Evolutionary conservation across 64 coral and sea anemone genomes (phyloP).

Genomic region (Montipora sp.): DNA sequence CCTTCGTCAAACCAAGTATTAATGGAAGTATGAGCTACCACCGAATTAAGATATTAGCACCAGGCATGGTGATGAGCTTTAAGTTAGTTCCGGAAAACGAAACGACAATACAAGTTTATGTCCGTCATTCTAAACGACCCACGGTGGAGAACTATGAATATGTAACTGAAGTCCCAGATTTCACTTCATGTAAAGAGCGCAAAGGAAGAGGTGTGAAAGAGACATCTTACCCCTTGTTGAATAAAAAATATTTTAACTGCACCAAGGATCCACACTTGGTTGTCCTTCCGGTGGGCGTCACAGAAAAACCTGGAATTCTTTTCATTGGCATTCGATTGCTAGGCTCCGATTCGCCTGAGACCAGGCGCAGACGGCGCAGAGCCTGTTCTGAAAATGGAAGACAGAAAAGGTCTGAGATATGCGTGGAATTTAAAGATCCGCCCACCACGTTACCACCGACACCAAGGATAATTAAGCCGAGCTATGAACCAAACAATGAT

Average conservation of each 20-base stretch:
- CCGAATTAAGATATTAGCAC: constrained; percentile 35
- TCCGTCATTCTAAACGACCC: constrained; percentile 53
- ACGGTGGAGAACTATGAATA: constrained; percentile 49
- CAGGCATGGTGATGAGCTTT: constrained; percentile 40
- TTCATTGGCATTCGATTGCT: constrained; percentile 66
- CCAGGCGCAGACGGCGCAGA: constrained; percentile 52
- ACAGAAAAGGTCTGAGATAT: constrained; percentile 70
- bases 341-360: not conserved
- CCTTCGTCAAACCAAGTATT: constrained; percentile 69
- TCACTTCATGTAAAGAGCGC: constrained; percentile 58
- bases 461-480: constrained; percentile 42
- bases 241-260: constrained; percentile 45
- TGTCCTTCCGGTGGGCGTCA: constrained; percentile 50
- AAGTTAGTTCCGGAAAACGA: constrained; percentile 48
- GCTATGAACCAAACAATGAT: constrained; percentile 74
- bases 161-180: constrained; percentile 71
- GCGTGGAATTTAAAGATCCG: constrained; percentile 91
- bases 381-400: constrained; percentile 73
- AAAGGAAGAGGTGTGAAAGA: not conserved
- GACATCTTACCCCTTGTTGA: not conserved
- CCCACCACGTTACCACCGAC: constrained; percentile 82
- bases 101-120: constrained; percentile 52
- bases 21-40: constrained; percentile 76
- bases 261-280: constrained; percentile 64
- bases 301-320: constrained; percentile 50